Base-by-base conservation (phyloP, 2,797 vertebrate species). In the Pyrrhura leucotis region DNA sequence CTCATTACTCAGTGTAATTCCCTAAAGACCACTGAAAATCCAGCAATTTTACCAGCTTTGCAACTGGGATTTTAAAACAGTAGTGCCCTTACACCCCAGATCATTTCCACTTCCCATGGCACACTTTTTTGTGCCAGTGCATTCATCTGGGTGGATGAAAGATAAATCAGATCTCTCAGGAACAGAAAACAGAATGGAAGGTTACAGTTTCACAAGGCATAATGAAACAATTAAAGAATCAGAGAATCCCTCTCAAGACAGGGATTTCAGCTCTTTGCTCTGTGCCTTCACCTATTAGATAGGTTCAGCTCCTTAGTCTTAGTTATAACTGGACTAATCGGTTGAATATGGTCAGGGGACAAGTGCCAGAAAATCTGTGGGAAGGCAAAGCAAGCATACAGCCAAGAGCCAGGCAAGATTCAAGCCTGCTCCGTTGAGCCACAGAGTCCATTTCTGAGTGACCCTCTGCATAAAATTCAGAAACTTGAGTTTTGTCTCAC, bases 201-300 rank as follows among this genome's bases (percentile, higher is more conserved):
- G 23, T 35, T 78, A n/a, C 8, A 42, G 39, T 58, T 91, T 75
- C 51, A 74, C 25, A 31, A 59, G 35, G 21, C 50, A 40, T 25
- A 84, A 63, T 5, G 11, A 91, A 91, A 88, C 48, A 40, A 33
- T 33, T 33, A 33, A 67, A 80, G n/a, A 87, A 76, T 14, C 14
- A 40, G 12, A 78, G 29, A 89, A 61, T 7, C 33, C 37, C 26
- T 47, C 40, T 14, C 9, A 29, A 56, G 9, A 69, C 37, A 73
- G 6, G 5, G 6, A 80, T 71, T 63, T 71, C 6, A 77, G 26
- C 47, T 91, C 2, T 0, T 48, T 0, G 0, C 18, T 45, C 33
- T 14, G 53, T 18, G 7, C 7, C 21, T 35, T 3, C 29, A 20
- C 22, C 14, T 21, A n/a, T 39, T 18, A 66, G 25, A 17, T 1